Evolutionary conservation across 2,113 vertebrate species (phyloP), one percentile per base, ranked within the genome.

Genomic region (Vidua macroura): DNA sequence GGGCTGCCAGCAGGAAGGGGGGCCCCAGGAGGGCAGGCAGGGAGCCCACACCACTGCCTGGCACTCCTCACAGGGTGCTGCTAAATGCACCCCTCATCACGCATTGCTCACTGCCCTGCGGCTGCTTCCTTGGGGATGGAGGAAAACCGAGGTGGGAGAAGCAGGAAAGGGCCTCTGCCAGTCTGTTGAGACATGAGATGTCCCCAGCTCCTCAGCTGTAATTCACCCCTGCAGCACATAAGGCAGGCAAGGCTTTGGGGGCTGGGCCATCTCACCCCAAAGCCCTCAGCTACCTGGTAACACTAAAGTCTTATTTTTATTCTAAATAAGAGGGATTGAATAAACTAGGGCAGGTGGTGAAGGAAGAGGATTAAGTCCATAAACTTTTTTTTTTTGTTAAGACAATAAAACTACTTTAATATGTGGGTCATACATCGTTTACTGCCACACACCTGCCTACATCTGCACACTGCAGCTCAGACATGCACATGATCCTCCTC

Each of bases 281-380:
- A 77, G 18, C 25, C 25, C 18, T 44, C 19, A 15, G 58, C 43
- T 41, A 86, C 69, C 59, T 68, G 39, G 20, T 25, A 35, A 78
- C 78, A 31, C 37, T 52, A 21, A 83, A 83, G 22, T 31, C 69
- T 60, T 70, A 31, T 28, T 68, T 80, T 70, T 56, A 31, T 31
- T 83, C 81, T 73, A 53, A 94, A 52, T 55, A 92, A 73, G 68
- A 95, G 21, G 68, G 52, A 91, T 82, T 81, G 10, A 70, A n/a
- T 75, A 83, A 84, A 13, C 24, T 43, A 28, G 44, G 43, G 25
- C 74, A 88, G 80, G 72, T 80, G 35, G 31, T 8, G 20, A 37
- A 66, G 48, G 64, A 88, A 63, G 53, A 64, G 41, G 82, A 95
- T 88, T 83, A 88, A 48, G 35, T 60, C 56, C 60, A 25, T 52